These are phyloP conservation scores for Cyrtodaria siliqua DNA, from an alignment of 2,888 invertebrate genomes.

Conservation along the genomic window DNA sequence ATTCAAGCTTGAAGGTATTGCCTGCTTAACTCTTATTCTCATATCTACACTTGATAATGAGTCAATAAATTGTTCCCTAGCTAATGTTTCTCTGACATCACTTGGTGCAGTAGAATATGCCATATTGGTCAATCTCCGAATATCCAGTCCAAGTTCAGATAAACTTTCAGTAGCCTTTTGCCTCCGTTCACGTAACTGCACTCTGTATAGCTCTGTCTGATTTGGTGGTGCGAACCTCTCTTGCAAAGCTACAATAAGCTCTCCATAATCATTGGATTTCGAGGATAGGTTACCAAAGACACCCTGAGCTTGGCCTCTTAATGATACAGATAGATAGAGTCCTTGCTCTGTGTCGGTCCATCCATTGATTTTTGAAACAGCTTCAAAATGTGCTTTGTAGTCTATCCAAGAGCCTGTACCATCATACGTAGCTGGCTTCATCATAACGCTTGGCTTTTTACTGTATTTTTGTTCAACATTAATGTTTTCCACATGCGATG, in stretches of 20 bases:
- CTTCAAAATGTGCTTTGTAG: conserved; percentile 17
- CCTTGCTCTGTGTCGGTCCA: conserved; percentile 2
- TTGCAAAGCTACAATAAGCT: neutral
- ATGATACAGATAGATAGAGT: too few species aligned
- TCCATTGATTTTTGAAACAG: conserved; percentile 4
- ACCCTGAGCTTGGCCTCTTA: neutral
- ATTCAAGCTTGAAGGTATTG: neutral
- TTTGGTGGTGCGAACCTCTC: conserved; percentile 26
- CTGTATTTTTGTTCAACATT: too few species aligned
- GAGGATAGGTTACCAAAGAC: neutral
- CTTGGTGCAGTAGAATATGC: conserved; percentile 13
- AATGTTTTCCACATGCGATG: too few species aligned
- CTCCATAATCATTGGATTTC: neutral
- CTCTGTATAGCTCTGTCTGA: conserved; percentile 16
- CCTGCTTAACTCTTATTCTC: neutral
- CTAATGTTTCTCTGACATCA: conserved; percentile 5
- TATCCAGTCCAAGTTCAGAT: conserved; percentile 17
- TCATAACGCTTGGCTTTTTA: too few species aligned
- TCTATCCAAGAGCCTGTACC: conserved; percentile 9
- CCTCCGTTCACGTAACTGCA: conserved; percentile 9
- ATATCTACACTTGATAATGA: conserved; percentile 13
- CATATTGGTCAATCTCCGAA: conserved; percentile 11
- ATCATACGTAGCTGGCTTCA: conserved; percentile 22
- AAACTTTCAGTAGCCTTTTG: conserved; percentile 15
- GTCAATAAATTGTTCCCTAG: conserved; percentile 20